A percentile compares a stretch with the other conserved stretches of the same genome.
phyloP scores from a whole-genome alignment of 2,888 invertebrate genomes.

The Scaptomyza tumidula region DNA sequence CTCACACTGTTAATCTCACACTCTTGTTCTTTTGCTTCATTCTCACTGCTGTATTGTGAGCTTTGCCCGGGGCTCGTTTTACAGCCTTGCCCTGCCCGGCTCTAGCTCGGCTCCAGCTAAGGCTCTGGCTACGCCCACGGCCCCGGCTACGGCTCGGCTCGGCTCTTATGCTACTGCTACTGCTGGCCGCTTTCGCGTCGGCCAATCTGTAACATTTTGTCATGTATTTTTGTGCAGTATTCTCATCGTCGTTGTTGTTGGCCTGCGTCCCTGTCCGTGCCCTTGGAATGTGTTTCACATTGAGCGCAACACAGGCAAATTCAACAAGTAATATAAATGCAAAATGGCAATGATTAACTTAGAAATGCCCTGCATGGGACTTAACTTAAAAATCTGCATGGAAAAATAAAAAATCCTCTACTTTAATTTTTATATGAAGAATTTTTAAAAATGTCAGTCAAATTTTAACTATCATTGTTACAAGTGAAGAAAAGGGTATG shows the following conservation, averaged over 20 bases:
- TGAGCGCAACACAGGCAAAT: constrained; percentile 44
- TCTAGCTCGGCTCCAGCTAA: constrained; percentile 9
- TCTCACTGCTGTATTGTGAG: background rate
- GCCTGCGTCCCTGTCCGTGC: constrained; percentile 28
- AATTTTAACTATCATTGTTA: too few species aligned
- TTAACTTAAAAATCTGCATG: background rate
- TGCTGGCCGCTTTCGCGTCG: constrained; percentile 31
- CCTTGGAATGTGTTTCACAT: constrained; percentile 62
- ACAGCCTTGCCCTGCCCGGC: constrained; percentile 61
- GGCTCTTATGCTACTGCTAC: constrained; percentile 13
- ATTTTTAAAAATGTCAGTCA: too few species aligned
- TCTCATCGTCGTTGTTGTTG: constrained; percentile 13
- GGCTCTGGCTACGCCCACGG: constrained; percentile 1
- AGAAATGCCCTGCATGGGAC: constrained; percentile 7
- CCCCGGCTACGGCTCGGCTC: constrained; percentile 12
- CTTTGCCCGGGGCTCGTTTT: constrained; percentile 26
- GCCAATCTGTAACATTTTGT: constrained; percentile 75
- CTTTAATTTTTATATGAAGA: too few species aligned
- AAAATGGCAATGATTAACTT: background rate
- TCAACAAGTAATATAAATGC: constrained; percentile 59
- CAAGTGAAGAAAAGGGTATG: too few species aligned
- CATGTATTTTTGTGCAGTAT: constrained; percentile 58
- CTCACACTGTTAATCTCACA: background rate
- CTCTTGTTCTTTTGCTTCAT: background rate
- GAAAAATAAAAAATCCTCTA: too few species aligned